Base-by-base conservation (phyloP, 2,888 invertebrate species). In the Polia nebulosa region DNA sequence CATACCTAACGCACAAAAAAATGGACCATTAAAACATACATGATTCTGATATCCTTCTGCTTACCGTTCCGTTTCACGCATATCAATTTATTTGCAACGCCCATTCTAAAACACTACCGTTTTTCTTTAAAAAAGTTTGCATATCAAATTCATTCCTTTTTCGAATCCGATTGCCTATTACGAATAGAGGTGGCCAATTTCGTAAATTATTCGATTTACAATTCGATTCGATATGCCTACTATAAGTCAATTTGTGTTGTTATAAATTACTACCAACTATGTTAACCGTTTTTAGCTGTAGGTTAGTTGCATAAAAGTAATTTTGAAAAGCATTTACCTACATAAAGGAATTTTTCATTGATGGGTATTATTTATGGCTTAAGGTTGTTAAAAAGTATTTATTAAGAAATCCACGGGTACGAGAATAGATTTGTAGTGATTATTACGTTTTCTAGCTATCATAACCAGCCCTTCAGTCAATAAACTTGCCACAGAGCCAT, bases 1-100 rank as follows among this genome's bases (percentile, higher is more conserved):
- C n/a, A n/a, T n/a, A n/a, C n/a, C n/a, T n/a, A 56, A 32, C 13
- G 4, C 17, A 15, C 17, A 70, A 61, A 60, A 29, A 3, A 11
- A 9, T 25, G 7, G 13, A 36, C 34, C 61, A 44, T 20, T 9
- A 20, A 20, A 44, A n/a, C 5, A 44, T 1, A n/a, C 9, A 20
- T 44, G 62, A 69, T 78, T 65, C 8, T 36, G 27, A 64, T 76
- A 72, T 64, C 29, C 51, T 78, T 29, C 47, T 52, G 65, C 71
- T 72, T 72, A 66, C 64, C 55, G 49, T 83, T 71, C 59, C 55
- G 65, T 75, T 81, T 80, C 75, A 81, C 78, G 77, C 69, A 82
- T 84, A 84, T 83, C 81, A 86, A 90, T 81, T 83, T 81, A 72
- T 89, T 89, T 82, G 71, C 78, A 83, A 87, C 86, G 78, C 88